Evolutionary conservation across 2,113 vertebrate species (phyloP).

Genomic region (Dissostichus mawsoni): DNA sequence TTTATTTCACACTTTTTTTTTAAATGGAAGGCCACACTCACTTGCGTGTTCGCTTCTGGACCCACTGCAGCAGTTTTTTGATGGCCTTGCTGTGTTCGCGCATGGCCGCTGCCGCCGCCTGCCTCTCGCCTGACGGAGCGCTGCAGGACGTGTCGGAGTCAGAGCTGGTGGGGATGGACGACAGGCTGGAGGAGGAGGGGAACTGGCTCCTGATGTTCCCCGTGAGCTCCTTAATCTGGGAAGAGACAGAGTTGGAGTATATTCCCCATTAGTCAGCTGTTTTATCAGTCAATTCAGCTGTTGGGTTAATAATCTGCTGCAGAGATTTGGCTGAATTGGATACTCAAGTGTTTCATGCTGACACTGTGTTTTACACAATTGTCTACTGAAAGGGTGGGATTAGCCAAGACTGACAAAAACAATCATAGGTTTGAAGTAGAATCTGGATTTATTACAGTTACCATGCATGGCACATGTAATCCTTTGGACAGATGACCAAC

Average conservation of each 20-base stretch:
- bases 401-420: neutral
- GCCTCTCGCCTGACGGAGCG: slow-evolving; percentile 86
- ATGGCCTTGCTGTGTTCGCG: slow-evolving; percentile 93
- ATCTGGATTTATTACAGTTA: neutral
- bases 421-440: neutral
- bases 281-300: neutral
- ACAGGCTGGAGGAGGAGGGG: slow-evolving; percentile 92
- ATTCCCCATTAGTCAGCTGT: neutral
- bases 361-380: neutral
- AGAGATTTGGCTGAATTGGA: too few relatives aligned
- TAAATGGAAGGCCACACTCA: slow-evolving; percentile 74
- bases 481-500: neutral
- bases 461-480: too few relatives aligned
- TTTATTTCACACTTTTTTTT: neutral
- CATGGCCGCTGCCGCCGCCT: slow-evolving; percentile 59
- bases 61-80: slow-evolving; percentile 93
- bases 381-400: neutral
- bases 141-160: slow-evolving; percentile 91
- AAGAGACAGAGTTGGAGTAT: slow-evolving; percentile 18
- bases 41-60: slow-evolving; percentile 95
- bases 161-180: slow-evolving; percentile 90
- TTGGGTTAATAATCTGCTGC: too few relatives aligned
- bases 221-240: slow-evolving; percentile 96
- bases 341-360: neutral
- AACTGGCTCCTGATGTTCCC: slow-evolving; percentile 93